These are phyloP conservation scores for Aphelenchoides bicaudatus DNA, from an alignment of 2,888 invertebrate genomes.

Conservation along the genomic window DNA sequence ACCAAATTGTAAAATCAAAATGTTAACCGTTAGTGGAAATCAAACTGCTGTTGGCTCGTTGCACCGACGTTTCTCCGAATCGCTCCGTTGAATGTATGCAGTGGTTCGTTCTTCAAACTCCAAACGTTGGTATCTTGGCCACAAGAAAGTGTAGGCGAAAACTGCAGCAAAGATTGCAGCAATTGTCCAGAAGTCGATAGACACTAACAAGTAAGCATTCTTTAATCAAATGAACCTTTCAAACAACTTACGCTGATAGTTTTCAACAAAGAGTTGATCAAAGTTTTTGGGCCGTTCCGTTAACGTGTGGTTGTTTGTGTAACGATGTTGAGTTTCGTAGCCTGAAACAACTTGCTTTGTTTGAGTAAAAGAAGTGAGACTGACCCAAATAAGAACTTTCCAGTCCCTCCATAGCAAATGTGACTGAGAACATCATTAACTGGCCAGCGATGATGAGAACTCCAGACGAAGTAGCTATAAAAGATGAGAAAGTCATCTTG, in stretches of 20 bases:
- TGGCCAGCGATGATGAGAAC: conserved; percentile 47
- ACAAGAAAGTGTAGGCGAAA: conserved; percentile 34
- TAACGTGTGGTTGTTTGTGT: too few relatives aligned
- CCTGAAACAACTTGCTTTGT: too few relatives aligned
- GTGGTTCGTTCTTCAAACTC: conserved; percentile 32
- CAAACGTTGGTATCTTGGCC: conserved; percentile 38
- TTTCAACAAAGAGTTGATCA: conserved; percentile 5
- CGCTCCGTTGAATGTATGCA: background rate
- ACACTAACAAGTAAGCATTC: conserved; percentile 28
- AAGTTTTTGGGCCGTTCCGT: background rate
- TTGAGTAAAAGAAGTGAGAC: too few relatives aligned
- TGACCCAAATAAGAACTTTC: conserved; percentile 20
- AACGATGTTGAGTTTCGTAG: too few relatives aligned
- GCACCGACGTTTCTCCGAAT: conserved; percentile 1
- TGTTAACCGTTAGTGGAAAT: background rate
- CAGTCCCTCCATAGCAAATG: conserved; percentile 33
- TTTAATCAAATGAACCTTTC: conserved; percentile 9
- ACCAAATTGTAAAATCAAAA: too few relatives aligned
- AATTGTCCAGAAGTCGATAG: conserved; percentile 35
- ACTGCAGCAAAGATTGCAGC: conserved; percentile 29
- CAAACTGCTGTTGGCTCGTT: background rate
- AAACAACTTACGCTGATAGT: conserved; percentile 31
- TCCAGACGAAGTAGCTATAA: conserved; percentile 54
- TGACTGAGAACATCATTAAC: conserved; percentile 36
- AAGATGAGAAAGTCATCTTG: too few relatives aligned